Conservation (phyloP, 1,140 invertebrate species). For the Reticulitermes speratus region DNA sequence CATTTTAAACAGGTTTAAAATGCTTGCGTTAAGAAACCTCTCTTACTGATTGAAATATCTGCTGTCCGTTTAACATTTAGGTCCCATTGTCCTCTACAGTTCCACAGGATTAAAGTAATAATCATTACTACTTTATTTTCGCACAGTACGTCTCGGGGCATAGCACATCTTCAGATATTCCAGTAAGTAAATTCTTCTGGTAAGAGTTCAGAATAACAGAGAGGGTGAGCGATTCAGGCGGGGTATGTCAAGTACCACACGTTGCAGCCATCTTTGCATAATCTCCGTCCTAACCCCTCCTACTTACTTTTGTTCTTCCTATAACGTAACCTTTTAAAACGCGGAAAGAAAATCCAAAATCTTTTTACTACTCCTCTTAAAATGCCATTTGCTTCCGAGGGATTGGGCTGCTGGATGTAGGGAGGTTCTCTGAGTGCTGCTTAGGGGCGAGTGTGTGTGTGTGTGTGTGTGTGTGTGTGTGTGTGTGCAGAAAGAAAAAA, state of each 20-base stretch:
- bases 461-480: neutral
- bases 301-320: conserved; percentile 7
- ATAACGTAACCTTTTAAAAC: conserved; percentile 19
- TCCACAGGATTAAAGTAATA: neutral
- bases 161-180: neutral
- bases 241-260: neutral
- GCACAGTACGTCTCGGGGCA: neutral
- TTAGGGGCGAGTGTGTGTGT: neutral
- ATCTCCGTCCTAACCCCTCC: neutral
- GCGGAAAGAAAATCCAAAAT: conserved; percentile 19
- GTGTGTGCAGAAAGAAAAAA: neutral
- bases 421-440: neutral
- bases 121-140: neutral
- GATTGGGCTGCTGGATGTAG: neutral
- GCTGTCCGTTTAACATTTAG: too few species aligned
- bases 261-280: conserved; percentile 9
- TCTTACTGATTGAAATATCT: too few species aligned
- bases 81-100: too few species aligned
- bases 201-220: neutral
- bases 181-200: neutral
- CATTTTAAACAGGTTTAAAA: too few species aligned
- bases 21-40: too few species aligned
- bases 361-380: conserved; percentile 8
- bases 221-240: neutral
- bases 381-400: conserved; percentile 11